phyloP scores from a whole-genome alignment of 1,140 invertebrate genomes.

The Ostrea denselamellosa region DNA sequence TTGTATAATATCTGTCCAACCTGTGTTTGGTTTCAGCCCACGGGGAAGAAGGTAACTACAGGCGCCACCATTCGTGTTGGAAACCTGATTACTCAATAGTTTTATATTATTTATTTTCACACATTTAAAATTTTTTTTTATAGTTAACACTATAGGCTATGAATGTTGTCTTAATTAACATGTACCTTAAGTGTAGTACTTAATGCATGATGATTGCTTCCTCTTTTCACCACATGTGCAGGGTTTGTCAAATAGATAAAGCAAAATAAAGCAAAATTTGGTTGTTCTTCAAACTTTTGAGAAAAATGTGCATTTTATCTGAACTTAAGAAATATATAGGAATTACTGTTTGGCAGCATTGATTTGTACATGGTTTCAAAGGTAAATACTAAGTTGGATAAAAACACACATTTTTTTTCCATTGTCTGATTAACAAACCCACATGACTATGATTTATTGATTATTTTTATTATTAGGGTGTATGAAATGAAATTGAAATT shows the following conservation, averaged over 20 bases:
- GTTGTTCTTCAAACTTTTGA: background rate
- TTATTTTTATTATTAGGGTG: too few relatives aligned
- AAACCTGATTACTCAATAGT: slow-evolving; percentile 9
- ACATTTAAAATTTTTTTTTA: background rate
- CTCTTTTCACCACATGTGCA: background rate
- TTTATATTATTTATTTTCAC: background rate
- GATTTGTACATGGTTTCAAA: too few relatives aligned
- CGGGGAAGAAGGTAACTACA: slow-evolving; percentile 3
- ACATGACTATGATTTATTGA: too few relatives aligned
- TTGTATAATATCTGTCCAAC: slow-evolving; percentile 28
- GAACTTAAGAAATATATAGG: background rate
- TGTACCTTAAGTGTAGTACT: slow-evolving; percentile 13
- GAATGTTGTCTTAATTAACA: slow-evolving; percentile 25
- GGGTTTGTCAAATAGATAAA: background rate
- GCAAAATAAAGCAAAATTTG: background rate
- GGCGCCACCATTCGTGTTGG: background rate
- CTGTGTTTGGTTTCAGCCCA: slow-evolving; percentile 11
- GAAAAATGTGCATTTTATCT: background rate
- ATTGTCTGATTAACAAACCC: too few relatives aligned
- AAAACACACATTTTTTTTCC: too few relatives aligned
- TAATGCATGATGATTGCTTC: background rate
- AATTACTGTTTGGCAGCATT: too few relatives aligned
- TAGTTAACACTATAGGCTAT: slow-evolving; percentile 27
- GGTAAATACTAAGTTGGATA: too few relatives aligned
- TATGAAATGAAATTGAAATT: too few relatives aligned